Evolutionary conservation across 2,888 invertebrate species (phyloP), one percentile per base, ranked within the genome.

Genomic region (Agrenia bidenticulata): DNA sequence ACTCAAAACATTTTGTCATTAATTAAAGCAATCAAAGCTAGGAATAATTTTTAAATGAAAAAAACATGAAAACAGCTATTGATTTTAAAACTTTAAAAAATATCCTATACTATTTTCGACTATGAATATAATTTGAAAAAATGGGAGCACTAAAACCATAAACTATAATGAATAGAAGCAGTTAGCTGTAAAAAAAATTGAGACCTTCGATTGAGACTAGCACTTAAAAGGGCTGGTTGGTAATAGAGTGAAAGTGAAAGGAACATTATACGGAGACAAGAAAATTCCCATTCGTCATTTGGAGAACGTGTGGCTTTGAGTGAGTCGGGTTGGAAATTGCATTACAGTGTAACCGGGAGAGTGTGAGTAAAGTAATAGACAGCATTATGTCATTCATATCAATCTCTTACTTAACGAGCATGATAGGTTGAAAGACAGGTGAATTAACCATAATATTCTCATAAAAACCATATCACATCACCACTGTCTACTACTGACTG

Each of bases 301-400:
- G n/a, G 15, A 45, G n/a, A 45, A 45, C 9, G 9, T 5, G 5
- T 23, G 24, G 23, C 51, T 51, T 51, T 51, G 23, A 51, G 17
- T 23, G 23, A 51, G 45, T 45, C 45, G 9, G 9, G 15, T 45
- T 27, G 27, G 13, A 55, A 57, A 57, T 57, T 57, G 57, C 41
- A 57, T 57, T 57, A 57, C 32, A 41, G 32, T 57, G 57, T 57
- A 57, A n/a, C 24, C 32, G 17, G 42, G n/a, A 17, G 23, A 58
- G 26, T 41, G 56, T 58, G 23, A 23, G 41, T 37, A 45, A 58
- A 45, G 58, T 58, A 58, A 42, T 58, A 15, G 49, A 58, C 58
- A 26, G 58, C 58, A 45, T 58, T 26, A 58, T 42, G 42, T 45
- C 58, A 58, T 58, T 58, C 58, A 57, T 57, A 57, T 57, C 57